phyloP scores from a whole-genome alignment of 2,888 invertebrate genomes.

The Dendrolimus pini region DNA sequence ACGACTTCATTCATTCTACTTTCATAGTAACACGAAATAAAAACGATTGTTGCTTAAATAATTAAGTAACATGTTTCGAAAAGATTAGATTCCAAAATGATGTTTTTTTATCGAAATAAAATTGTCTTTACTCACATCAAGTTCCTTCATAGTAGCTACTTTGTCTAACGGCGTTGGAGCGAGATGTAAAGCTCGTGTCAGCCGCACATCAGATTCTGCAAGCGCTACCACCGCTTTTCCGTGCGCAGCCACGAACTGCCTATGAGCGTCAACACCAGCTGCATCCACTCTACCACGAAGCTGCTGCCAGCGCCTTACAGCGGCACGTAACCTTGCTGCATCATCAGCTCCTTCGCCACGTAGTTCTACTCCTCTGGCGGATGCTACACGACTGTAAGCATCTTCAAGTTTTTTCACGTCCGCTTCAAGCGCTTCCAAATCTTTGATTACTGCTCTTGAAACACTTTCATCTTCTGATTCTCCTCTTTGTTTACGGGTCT shows the following conservation, averaged over 20 bases:
- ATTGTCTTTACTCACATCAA: slow-evolving; percentile 54
- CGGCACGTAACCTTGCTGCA: slow-evolving; percentile 78
- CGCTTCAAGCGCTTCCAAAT: slow-evolving; percentile 78
- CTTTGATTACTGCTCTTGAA: slow-evolving; percentile 73
- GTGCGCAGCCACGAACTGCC: slow-evolving; percentile 83
- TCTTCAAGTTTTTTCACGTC: slow-evolving; percentile 81
- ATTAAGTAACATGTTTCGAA: too few relatives aligned
- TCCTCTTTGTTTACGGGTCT: slow-evolving; percentile 57
- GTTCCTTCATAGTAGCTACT: slow-evolving; percentile 52
- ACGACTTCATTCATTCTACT: too few relatives aligned
- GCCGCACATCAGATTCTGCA: slow-evolving; percentile 82
- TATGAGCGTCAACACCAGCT: slow-evolving; percentile 77
- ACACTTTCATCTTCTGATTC: slow-evolving; percentile 73
- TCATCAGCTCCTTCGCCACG: slow-evolving; percentile 81
- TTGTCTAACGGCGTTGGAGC: slow-evolving; percentile 62
- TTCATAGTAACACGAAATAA: too few relatives aligned
- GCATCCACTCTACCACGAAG: slow-evolving; percentile 77
- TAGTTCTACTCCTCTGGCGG: slow-evolving; percentile 79
- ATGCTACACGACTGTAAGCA: slow-evolving; percentile 81
- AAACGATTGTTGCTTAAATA: too few relatives aligned
- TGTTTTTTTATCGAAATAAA: too few relatives aligned
- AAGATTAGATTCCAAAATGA: too few relatives aligned
- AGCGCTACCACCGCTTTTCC: slow-evolving; percentile 82
- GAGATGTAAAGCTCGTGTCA: slow-evolving; percentile 82
- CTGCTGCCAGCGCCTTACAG: slow-evolving; percentile 81